Evolutionary conservation across 2,888 invertebrate genomes (phyloP).

Genomic region (Agriotes lineatus): DNA sequence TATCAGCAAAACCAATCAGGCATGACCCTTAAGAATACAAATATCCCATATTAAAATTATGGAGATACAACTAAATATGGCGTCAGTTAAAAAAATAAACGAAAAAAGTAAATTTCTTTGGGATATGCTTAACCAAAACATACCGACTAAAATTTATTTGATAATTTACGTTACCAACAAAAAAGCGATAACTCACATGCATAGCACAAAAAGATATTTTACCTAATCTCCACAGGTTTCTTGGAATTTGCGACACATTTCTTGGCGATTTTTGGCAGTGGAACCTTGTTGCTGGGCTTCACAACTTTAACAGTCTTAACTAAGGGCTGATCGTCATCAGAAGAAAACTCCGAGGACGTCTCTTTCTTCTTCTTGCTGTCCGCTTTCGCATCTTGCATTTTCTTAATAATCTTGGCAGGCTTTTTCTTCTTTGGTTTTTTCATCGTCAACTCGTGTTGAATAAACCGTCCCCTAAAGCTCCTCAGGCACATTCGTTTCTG

Average conservation of each 20-base stretch:
- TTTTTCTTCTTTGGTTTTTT: slow-evolving; percentile 49
- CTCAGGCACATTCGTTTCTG: slow-evolving; percentile 63
- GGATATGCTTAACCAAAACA: too few species aligned
- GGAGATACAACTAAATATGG: too few species aligned
- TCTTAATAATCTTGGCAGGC: slow-evolving; percentile 35
- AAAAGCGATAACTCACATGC: too few species aligned
- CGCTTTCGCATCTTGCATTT: slow-evolving; percentile 25
- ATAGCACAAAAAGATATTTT: too few species aligned
- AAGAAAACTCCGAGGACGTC: slow-evolving; percentile 65
- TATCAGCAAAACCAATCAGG: too few species aligned
- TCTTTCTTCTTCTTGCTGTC: slow-evolving; percentile 43
- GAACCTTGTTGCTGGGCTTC: slow-evolving; percentile 41
- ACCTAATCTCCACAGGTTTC: slow-evolving; percentile 51
- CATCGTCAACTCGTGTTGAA: slow-evolving; percentile 61
- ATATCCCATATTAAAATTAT: too few species aligned
- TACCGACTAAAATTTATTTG: too few species aligned
- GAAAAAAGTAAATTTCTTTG: too few species aligned
- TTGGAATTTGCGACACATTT: slow-evolving; percentile 47
- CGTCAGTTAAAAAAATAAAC: too few species aligned
- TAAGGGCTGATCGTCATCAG: slow-evolving; percentile 70
- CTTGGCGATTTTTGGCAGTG: slow-evolving; percentile 39
- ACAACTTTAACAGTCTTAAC: slow-evolving; percentile 44
- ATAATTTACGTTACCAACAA: too few species aligned
- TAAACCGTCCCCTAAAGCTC: slow-evolving; percentile 64
- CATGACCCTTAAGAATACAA: too few species aligned